A percentile compares a stretch with the other conserved stretches of the same genome.
Evolutionary conservation across 1,140 invertebrate species (phyloP).

Genomic region (Sinella curviseta): DNA sequence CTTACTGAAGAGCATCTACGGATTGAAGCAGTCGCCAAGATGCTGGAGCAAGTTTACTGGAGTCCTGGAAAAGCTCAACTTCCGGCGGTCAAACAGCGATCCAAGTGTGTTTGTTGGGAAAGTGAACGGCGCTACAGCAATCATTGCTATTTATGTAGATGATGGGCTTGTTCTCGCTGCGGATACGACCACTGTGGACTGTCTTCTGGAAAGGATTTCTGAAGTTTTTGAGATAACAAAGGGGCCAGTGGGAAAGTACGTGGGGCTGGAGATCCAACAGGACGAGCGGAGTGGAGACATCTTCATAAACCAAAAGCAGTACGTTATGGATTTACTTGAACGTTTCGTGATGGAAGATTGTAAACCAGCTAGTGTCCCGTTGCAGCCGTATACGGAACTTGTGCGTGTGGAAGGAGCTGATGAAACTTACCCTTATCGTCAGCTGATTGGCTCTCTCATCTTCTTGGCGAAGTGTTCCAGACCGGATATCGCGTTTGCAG

Average conservation of each 20-base stretch:
- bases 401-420: background rate
- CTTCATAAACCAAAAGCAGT: constrained; percentile 35
- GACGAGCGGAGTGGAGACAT: constrained; percentile 5
- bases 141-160: constrained; percentile 38
- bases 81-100: constrained; percentile 2
- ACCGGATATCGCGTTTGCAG: constrained; percentile 54
- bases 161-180: constrained; percentile 31
- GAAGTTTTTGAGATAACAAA: background rate
- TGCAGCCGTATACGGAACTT: constrained; percentile 27
- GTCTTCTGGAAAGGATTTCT: background rate
- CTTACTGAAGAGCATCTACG: constrained; percentile 48
- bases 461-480: constrained; percentile 53
- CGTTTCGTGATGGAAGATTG: constrained; percentile 27
- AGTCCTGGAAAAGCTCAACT: constrained; percentile 22
- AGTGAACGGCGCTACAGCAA: background rate
- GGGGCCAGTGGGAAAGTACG: background rate
- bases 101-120: constrained; percentile 26
- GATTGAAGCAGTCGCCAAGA: constrained; percentile 48
- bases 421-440: constrained; percentile 45
- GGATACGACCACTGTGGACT: background rate
- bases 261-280: constrained; percentile 24
- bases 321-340: constrained; percentile 49
- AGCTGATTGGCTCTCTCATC: constrained; percentile 54
- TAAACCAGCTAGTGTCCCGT: background rate
- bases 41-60: constrained; percentile 41